Percentiles rank a stretch among this genome's conserved stretches.
These are phyloP conservation scores for Agonopterix arenella DNA, from an alignment of 2,888 invertebrate species.

Conservation along the genomic window DNA sequence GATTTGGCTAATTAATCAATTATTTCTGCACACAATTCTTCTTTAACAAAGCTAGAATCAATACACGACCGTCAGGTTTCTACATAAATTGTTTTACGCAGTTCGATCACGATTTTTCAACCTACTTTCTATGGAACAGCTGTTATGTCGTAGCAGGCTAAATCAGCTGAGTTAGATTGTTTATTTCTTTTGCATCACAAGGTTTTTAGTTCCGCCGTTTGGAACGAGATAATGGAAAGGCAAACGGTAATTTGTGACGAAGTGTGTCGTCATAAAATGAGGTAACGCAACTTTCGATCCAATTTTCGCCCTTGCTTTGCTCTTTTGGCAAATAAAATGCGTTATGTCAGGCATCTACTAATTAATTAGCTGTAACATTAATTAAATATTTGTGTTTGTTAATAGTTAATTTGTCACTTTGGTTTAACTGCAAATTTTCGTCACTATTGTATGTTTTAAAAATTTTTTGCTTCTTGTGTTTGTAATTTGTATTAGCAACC, in stretches of 20 bases:
- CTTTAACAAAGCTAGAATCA: not conserved
- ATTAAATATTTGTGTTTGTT: not conserved
- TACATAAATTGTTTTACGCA: slow-evolving; percentile 7
- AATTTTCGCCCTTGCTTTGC: not conserved
- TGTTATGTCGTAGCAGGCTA: slow-evolving; percentile 10
- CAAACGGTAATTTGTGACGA: not conserved
- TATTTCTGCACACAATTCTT: not conserved
- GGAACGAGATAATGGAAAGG: not conserved
- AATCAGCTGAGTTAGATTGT: slow-evolving; percentile 10
- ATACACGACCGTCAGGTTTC: not conserved
- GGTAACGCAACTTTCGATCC: not conserved
- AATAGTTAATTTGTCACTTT: too few relatives aligned
- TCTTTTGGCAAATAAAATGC: not conserved
- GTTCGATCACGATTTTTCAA: slow-evolving; percentile 1
- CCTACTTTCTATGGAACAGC: slow-evolving; percentile 8
- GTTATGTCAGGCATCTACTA: not conserved
- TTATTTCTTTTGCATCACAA: slow-evolving; percentile 3
- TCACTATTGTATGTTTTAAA: too few relatives aligned
- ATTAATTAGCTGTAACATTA: not conserved
- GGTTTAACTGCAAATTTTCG: too few relatives aligned
- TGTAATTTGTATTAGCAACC: too few relatives aligned
- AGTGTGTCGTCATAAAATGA: not conserved
- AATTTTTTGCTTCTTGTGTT: too few relatives aligned
- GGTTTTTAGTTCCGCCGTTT: not conserved
- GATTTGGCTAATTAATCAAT: not conserved